Conservation (phyloP, 2,797 vertebrate genomes). For the Sebastes matsubarae region DNA sequence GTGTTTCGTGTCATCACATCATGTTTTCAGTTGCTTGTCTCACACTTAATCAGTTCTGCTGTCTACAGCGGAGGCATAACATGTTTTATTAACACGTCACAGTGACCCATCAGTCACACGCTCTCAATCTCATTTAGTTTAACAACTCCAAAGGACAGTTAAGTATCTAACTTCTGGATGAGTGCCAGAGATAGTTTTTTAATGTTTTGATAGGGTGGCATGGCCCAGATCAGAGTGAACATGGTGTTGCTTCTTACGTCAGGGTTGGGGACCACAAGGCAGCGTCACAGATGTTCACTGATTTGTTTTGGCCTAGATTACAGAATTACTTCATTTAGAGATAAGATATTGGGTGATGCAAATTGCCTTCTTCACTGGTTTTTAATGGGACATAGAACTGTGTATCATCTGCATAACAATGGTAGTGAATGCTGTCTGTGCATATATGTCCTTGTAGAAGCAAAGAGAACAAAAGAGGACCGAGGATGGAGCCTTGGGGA, state of each 20-base stretch:
- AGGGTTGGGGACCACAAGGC: not conserved
- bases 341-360: not conserved
- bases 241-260: not conserved
- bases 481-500: not conserved
- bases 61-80: not conserved
- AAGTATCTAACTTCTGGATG: not conserved
- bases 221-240: not conserved
- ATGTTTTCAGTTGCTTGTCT: not conserved
- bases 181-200: not conserved
- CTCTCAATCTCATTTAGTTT: not conserved
- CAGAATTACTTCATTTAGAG: accelerated
- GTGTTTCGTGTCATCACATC: not conserved
- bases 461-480: not conserved
- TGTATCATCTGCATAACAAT: not conserved
- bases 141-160: not conserved
- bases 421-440: not conserved
- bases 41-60: not conserved
- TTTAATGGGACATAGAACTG: not conserved
- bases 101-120: not conserved
- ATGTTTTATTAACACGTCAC: not conserved
- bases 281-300: accelerated
- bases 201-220: not conserved
- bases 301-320: not conserved
- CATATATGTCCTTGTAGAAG: not conserved
- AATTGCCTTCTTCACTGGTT: accelerated